Base-by-base conservation (phyloP, 92 coral and sea anemone genomes). In the Actinostola sp. region DNA sequence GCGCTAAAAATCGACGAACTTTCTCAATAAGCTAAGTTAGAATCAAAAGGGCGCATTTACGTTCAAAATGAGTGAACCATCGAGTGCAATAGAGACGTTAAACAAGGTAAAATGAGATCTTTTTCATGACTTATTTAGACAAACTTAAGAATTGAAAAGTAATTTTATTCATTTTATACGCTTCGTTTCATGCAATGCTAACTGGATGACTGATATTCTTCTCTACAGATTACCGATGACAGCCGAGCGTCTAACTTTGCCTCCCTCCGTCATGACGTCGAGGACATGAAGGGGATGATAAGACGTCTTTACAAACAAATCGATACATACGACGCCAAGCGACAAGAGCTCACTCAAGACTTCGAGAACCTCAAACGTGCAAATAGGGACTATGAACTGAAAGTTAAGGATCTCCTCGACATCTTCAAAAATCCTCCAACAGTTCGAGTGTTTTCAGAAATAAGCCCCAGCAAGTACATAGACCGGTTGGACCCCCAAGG, bases 301-400 rank as follows among this genome's bases (percentile, higher is more conserved):
- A 42, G 60, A 30, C 59, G 64, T 13, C 72, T 75, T 1, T 75
- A 75, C 72, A 75, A 54, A 64, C 81, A 63, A 49, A 34, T 55
- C 3, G 64, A 64, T 54, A 14, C 21, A 1, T 75, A 50, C 42
- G 81, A 75, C 24, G 72, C 66, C 8, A 75, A 75, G 34, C 35
- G 68, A 20, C 32, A 26, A 17, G 60, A 66, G 8, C 52, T 75
- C 4, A 34, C 17, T 7, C 38, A 52, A 31, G 72, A 66, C 23
- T 39, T 75, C 24, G 81, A 75, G 53, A 50, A 39, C 15, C 81
- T 75, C 63, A 75, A 53, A 27, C 21, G 72, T 21, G 81, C 81
- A 13, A 75, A 75, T 56, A 75, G 26, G 35, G 81, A 75, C 20
- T 75, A 63, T 43, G 72, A 63, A 52, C 13, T 48, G n/a, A 75